Evolutionary conservation across 2,113 vertebrate species (phyloP), one percentile per base, ranked within the genome.

Genomic region (Lucifuga dentata): DNA sequence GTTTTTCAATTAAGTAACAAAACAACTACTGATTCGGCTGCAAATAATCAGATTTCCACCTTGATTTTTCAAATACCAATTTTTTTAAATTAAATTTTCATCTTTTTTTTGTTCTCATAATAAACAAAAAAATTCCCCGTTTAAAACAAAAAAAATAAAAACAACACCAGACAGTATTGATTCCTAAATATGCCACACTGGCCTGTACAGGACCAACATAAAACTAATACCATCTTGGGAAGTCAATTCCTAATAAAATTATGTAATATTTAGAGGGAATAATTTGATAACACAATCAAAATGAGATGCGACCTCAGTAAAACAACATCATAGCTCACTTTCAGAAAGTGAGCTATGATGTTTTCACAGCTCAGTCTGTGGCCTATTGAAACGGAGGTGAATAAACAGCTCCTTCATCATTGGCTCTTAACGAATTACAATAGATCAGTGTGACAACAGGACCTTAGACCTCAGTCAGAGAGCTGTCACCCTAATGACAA

Each of bases 401-500:
- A 62, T 59, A 71, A 70, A 70, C 36, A 16, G 44, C 65, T 74
- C 26, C 38, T 81, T 71, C 12, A 48, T 43, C 41, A 45, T 10
- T 52, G 46, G 33, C 24, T 76, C 59, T 67, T 66, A 64, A 55
- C 0, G 11, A 77, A 79, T 70, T 50, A 81, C 57, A 82, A 78
- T 52, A 64, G 67, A 80, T 62, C 51, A 69, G 65, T 63, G 68
- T 80, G 75, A 77, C 66, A 73, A 68, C 73, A 35, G 80, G 78
- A 76, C 83, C 76, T 69, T 61, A 78, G 73, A 89, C 81, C 83
- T 66, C 51, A 43, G 68, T 64, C 52, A 52, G 79, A 75, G 80
- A 74, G 46, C 80, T 78, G 86, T 86, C 88, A 84, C 29, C 85
- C 48, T 41, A 43, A 85, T 84, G 88, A 80, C 76, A 83, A 40